These are phyloP conservation scores for Datnioides undecimradiatus DNA, from an alignment of 2,113 vertebrate species.

Conservation along the genomic window DNA sequence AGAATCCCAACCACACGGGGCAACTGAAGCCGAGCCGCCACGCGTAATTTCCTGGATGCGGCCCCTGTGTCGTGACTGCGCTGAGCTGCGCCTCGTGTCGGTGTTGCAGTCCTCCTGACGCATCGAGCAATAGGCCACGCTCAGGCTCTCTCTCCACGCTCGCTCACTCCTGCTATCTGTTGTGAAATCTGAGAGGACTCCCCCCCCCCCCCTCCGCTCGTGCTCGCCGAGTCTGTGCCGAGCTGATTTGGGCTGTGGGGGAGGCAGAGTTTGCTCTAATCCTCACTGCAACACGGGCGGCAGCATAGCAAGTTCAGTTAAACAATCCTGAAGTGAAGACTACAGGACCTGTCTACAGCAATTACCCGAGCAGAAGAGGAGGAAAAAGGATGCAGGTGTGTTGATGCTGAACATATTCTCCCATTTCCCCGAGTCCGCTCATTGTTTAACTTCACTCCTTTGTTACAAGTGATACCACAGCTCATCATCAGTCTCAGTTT, in stretches of 20 bases:
- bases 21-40: constrained; percentile 41
- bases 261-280: constrained; percentile 47
- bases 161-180: constrained; percentile 54
- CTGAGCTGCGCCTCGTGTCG: constrained; percentile 37
- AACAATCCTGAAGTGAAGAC: constrained; percentile 35
- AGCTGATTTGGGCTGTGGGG: constrained; percentile 51
- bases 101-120: constrained; percentile 65
- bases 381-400: neutral
- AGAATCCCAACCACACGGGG: constrained; percentile 17
- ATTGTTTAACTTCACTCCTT: neutral
- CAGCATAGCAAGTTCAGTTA: constrained; percentile 21
- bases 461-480: neutral
- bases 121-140: constrained; percentile 35
- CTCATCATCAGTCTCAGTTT: neutral
- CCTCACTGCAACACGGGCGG: constrained; percentile 48
- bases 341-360: constrained; percentile 1
- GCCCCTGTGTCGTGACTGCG: constrained; percentile 65
- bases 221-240: constrained; percentile 34
- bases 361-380: neutral
- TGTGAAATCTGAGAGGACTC: constrained; percentile 68
- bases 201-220: constrained; percentile 28
- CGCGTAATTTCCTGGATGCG: constrained; percentile 69
- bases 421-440: neutral
- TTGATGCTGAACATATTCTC: neutral
- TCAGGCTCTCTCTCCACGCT: constrained; percentile 51